phyloP scores from a whole-genome alignment of 2,888 invertebrate genomes.

The Piscicola geometra region DNA sequence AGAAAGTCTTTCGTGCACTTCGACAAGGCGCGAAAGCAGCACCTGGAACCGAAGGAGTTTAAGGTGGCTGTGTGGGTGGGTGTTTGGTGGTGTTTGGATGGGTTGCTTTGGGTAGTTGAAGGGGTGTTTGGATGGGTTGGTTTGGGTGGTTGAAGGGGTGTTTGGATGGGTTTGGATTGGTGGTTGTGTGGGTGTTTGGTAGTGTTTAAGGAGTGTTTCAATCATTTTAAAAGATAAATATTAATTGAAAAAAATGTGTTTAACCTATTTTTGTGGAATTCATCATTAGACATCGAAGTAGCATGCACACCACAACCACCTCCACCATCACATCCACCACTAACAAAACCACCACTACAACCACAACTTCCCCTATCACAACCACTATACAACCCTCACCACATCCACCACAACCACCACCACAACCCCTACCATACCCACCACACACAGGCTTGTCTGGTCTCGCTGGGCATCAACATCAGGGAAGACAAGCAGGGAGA shows the following conservation, averaged over 20 bases:
- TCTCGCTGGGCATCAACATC: slow-evolving; percentile 85
- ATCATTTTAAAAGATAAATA: too few relatives aligned
- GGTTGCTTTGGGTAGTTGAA: background rate
- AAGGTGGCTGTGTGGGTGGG: slow-evolving; percentile 58
- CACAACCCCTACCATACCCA: background rate
- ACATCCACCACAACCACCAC: too few relatives aligned
- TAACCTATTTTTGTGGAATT: too few relatives aligned
- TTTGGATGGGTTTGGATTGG: too few relatives aligned
- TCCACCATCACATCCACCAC: too few relatives aligned
- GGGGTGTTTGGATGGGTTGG: background rate
- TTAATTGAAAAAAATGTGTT: too few relatives aligned
- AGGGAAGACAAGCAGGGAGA: slow-evolving; percentile 97
- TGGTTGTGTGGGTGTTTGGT: too few relatives aligned
- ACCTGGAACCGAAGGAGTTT: slow-evolving; percentile 89
- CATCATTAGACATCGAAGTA: too few relatives aligned
- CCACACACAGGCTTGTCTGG: slow-evolving; percentile 73
- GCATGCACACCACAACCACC: too few relatives aligned
- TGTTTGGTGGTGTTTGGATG: background rate
- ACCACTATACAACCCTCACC: too few relatives aligned
- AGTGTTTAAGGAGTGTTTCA: too few relatives aligned
- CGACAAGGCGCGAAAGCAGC: slow-evolving; percentile 78
- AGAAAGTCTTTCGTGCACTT: slow-evolving; percentile 96
- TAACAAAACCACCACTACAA: too few relatives aligned
- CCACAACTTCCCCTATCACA: background rate
- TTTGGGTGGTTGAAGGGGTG: background rate